Evolutionary conservation across 2,888 invertebrate species (phyloP), one percentile per base, ranked within the genome.

Genomic region (Nemoura dubitans): DNA sequence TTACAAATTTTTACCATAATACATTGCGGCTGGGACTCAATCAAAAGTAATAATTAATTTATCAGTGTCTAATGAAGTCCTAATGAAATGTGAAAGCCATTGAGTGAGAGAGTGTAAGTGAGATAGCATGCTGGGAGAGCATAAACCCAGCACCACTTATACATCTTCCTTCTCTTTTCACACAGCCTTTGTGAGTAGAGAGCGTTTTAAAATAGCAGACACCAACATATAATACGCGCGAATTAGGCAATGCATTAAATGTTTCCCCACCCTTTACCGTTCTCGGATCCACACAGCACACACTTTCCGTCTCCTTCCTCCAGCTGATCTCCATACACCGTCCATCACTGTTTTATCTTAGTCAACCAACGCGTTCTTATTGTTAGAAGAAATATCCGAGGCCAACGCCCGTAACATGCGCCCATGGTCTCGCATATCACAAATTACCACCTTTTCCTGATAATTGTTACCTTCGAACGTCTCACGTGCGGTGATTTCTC

Each of bases 31-130:
- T 89, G 89, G 89, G 90, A 90, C 91, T 91, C 91, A 91, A 91
- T 91, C 91, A 91, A 90, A 92, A 91, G 91, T 91, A 91, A 91
- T 91, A 92, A 92, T 91, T 91, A 91, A 91, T 91, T 92, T 92
- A 91, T 90, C 90, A 89, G 89, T 89, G 90, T 90, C 90, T 91
- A 91, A 92, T 91, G 91, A 91, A 91, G 91, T 90, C 91, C 90
- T 91, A 91, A 91, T 91, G 91, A 91, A 91, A 91, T 91, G 90
- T 91, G 88, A 88, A 88, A 88, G 89, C 88, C 59, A 59, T 89
- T 87, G 87, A 89, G 88, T 89, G 89, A 87, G 87, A 88, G 89
- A 88, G 88, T 87, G 86, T 88, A 86, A 86, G 85, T 76, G 87
- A 83, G 87, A 87, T 87, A 87, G 82, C 87, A 76, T 29, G 42